A percentile compares a stretch with the other conserved stretches of the same genome.
Conservation (phyloP, 1,140 invertebrate species). For the Pseudomyrmex flavicornis region DNA sequence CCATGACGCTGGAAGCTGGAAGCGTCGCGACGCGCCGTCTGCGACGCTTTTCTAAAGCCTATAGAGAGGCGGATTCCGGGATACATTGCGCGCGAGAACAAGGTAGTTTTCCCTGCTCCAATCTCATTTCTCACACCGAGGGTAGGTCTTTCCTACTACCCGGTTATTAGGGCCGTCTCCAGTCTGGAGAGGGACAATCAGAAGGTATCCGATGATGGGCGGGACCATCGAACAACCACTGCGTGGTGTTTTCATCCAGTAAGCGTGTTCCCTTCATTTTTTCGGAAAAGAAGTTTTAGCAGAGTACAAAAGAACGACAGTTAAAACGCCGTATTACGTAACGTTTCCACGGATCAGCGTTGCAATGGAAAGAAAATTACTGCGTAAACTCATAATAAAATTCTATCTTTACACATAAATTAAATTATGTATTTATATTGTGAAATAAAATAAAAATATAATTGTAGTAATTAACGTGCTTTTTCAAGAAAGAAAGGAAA, state of each 20-base stretch:
- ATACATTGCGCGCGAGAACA: conserved; percentile 55
- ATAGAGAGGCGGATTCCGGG: conserved; percentile 66
- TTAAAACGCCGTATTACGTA: neutral
- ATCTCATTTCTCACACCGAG: conserved; percentile 66
- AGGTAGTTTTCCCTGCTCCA: conserved; percentile 67
- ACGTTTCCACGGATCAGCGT: neutral
- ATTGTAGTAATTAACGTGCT: too few relatives aligned
- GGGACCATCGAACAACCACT: conserved; percentile 70
- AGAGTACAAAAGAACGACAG: neutral
- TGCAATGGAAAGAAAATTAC: neutral
- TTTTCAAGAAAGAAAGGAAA: neutral
- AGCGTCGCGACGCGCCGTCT: conserved; percentile 55
- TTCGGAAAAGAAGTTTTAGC: conserved; percentile 46
- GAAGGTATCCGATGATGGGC: conserved; percentile 77
- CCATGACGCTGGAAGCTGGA: conserved; percentile 54
- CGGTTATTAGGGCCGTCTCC: conserved; percentile 78
- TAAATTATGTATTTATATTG: too few relatives aligned
- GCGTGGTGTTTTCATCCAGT: conserved; percentile 54
- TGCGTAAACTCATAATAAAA: neutral
- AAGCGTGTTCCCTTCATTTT: conserved; percentile 49
- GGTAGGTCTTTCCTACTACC: conserved; percentile 64
- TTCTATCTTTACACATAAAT: neutral
- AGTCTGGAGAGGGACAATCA: conserved; percentile 76
- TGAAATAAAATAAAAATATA: too few relatives aligned
- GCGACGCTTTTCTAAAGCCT: conserved; percentile 62